phyloP scores from a whole-genome alignment of 1,140 invertebrate species.

The Halyomorpha halys region DNA sequence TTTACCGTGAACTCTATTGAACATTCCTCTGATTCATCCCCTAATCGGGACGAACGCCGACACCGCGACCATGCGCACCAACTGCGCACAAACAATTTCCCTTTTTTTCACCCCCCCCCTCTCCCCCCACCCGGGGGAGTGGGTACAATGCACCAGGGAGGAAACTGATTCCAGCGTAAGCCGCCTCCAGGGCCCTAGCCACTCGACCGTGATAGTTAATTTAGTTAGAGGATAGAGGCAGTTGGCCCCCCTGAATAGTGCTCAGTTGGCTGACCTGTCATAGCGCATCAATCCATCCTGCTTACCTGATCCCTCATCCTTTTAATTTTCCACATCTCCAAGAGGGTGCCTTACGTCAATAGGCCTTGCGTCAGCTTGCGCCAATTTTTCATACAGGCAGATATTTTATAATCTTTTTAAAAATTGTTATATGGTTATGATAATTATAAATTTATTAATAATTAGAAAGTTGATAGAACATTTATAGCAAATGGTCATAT shows the following conservation, averaged over 20 bases:
- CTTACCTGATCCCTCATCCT: neutral
- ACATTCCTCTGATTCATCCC: no score
- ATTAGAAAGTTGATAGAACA: no score
- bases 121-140: neutral
- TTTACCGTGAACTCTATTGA: no score
- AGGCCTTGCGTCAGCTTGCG: no score
- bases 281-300: neutral
- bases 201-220: slow-evolving; percentile 9
- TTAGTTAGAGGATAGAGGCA: slow-evolving; percentile 6
- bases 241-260: slow-evolving; percentile 1
- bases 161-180: slow-evolving; percentile 11
- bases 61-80: neutral
- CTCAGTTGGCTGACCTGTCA: slow-evolving; percentile 3
- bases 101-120: neutral
- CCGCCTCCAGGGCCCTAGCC: neutral
- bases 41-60: no score
- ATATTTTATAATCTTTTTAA: no score
- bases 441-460: no score
- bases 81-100: slow-evolving; percentile 4
- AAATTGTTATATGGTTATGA: no score
- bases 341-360: no score
- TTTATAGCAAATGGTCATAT: no score
- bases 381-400: no score
- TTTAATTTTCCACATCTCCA: no score
- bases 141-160: neutral